Percentiles rank a stretch among this genome's conserved stretches.
phyloP scores from a whole-genome alignment of 2,797 vertebrate species.

The Spheniscus humboldti region DNA sequence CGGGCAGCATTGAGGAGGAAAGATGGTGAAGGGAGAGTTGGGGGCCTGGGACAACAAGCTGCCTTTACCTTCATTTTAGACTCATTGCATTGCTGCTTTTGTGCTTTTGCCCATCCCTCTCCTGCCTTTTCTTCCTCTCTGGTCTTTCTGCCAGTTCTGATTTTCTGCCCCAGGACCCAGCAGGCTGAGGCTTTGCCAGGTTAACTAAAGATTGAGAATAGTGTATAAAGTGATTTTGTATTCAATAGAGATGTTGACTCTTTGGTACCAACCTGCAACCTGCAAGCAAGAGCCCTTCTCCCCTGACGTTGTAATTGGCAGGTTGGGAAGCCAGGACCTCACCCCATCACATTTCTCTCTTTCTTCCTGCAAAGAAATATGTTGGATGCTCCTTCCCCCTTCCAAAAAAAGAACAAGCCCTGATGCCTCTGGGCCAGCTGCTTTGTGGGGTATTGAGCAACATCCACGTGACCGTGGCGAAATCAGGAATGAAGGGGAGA shows the following conservation, averaged over 20 bases:
- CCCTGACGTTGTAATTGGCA: rapidly evolving
- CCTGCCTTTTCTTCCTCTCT: neutral
- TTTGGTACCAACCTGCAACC: neutral
- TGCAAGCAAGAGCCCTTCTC: neutral
- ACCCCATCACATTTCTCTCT: neutral
- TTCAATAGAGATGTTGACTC: neutral
- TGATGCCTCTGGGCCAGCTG: neutral
- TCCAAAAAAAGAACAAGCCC: neutral
- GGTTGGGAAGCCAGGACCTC: neutral
- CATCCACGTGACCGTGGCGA: neutral
- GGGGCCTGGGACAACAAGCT: neutral
- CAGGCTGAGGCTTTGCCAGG: neutral
- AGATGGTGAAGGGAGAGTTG: neutral
- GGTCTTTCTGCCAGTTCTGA: neutral
- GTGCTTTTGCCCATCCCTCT: neutral
- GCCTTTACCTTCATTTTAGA: neutral
- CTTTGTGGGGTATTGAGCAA: neutral
- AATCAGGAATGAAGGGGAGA: neutral
- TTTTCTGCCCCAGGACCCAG: neutral
- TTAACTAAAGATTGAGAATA: neutral
- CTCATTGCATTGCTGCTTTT: neutral
- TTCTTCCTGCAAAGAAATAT: neutral
- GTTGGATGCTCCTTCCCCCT: neutral
- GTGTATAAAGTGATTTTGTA: neutral
- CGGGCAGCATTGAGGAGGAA: neutral